These are phyloP conservation scores for Podarcis siculus DNA, from an alignment of 2,797 vertebrate species.

Conservation along the genomic window DNA sequence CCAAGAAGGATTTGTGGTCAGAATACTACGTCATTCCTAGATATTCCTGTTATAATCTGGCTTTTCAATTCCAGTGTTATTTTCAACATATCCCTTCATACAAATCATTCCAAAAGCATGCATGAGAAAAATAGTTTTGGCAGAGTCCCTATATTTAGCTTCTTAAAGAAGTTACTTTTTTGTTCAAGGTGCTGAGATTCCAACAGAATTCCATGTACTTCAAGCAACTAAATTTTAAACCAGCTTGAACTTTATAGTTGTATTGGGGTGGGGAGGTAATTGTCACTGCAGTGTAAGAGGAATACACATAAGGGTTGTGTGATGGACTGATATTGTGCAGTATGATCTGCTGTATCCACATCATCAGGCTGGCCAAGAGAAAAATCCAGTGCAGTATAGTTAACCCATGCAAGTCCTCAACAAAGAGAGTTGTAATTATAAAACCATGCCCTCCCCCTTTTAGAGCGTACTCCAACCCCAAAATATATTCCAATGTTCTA, in stretches of 20 bases:
- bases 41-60: background rate
- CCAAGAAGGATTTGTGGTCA: background rate
- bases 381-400: background rate
- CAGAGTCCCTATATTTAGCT: background rate
- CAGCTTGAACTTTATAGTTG: background rate
- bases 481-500: background rate
- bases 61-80: background rate
- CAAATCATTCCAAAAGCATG: background rate
- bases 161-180: constrained; percentile 39
- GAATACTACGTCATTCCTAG: background rate
- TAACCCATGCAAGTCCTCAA: constrained; percentile 8
- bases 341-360: constrained; percentile 16
- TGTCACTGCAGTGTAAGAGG: constrained; percentile 1
- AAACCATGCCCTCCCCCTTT: constrained; percentile 1
- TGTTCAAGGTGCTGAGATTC: constrained; percentile 36
- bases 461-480: background rate
- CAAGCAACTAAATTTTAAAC: background rate
- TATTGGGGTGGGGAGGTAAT: background rate
- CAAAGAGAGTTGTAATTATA: background rate
- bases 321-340: constrained; percentile 26
- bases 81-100: background rate
- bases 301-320: too few species aligned
- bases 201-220: background rate
- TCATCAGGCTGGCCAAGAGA: background rate
- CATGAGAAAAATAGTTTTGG: background rate